These are phyloP conservation scores for Penaeus monodon DNA, from an alignment of 2,888 invertebrate genomes.

Conservation along the genomic window DNA sequence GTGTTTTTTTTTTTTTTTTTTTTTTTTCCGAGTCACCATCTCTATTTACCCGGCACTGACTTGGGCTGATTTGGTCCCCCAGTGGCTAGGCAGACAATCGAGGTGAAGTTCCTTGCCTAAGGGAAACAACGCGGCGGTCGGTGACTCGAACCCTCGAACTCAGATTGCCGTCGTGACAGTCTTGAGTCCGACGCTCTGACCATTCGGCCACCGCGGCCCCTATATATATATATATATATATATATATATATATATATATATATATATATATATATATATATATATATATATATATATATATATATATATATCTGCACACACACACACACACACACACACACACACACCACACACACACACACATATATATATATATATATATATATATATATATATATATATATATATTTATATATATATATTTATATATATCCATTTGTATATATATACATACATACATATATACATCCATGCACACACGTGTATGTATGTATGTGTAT, in stretches of 20 bases:
- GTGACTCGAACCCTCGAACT: no score
- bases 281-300: background rate
- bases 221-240: background rate
- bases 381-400: slow-evolving; percentile 9
- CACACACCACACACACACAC: background rate
- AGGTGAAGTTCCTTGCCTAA: no score
- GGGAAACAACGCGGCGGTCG: no score
- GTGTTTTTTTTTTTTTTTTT: no score
- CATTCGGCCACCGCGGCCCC: no score
- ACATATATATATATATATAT: background rate
- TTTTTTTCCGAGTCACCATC: no score
- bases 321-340: background rate
- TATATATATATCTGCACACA: background rate
- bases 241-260: background rate
- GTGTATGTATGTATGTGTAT: background rate
- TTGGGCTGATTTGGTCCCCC: no score
- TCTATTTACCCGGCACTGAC: no score
- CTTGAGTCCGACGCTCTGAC: no score
- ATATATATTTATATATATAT: slow-evolving; percentile 2
- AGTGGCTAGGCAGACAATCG: no score
- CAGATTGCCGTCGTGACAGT: no score
- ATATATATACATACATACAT: background rate
- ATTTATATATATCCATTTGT: slow-evolving; percentile 11
- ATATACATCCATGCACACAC: background rate
- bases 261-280: background rate